Conservation (phyloP, 2,888 invertebrate genomes). For the Notocelia uddmanniana region DNA sequence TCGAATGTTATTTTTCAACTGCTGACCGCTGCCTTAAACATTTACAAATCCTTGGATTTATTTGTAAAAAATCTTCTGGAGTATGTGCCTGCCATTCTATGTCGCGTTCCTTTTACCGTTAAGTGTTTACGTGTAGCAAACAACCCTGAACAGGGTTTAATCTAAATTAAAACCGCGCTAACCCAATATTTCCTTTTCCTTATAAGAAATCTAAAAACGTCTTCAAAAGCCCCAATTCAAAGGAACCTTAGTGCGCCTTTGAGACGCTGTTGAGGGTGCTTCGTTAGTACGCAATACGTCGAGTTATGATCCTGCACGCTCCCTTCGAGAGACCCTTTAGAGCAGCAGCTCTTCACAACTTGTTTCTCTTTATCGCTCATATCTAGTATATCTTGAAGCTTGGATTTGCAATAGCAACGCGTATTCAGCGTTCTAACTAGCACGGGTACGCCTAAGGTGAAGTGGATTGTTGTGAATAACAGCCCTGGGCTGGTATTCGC, state of each 20-base stretch:
- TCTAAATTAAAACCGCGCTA: not conserved
- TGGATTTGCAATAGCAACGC: not conserved
- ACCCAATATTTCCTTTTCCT: conserved; percentile 23
- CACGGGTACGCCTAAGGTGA: no score
- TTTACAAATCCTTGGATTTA: not conserved
- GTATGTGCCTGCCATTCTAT: not conserved
- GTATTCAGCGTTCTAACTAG: not conserved
- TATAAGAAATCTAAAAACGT: conserved; percentile 9
- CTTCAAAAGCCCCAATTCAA: conserved; percentile 53
- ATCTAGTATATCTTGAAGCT: not conserved
- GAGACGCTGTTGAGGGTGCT: conserved; percentile 60
- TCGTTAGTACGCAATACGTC: conserved; percentile 65
- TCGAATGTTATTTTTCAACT: no score
- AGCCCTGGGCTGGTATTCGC: not conserved
- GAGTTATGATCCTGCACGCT: conserved; percentile 69
- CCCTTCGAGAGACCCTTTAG: conserved; percentile 52
- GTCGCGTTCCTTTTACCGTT: not conserved
- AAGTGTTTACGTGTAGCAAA: not conserved
- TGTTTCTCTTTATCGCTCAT: not conserved
- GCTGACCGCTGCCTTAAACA: no score
- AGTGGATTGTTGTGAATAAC: not conserved
- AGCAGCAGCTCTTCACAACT: not conserved
- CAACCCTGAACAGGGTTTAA: not conserved
- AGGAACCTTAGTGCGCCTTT: conserved; percentile 58
- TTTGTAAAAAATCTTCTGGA: conserved; percentile 1